These are phyloP conservation scores for Eumacrocentrus americanus DNA, from an alignment of 2,888 invertebrate species.

Conservation along the genomic window DNA sequence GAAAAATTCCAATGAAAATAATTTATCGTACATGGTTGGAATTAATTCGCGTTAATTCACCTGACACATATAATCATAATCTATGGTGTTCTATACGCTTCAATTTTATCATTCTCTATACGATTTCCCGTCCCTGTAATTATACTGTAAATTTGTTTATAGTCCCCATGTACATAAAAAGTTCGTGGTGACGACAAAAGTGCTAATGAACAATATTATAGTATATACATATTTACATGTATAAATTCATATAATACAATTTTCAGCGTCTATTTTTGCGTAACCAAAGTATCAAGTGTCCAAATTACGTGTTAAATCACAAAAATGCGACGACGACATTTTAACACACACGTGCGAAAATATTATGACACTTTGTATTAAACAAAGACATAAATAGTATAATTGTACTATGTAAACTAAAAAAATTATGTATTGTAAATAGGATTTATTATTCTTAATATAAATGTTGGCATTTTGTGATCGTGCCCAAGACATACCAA, in stretches of 20 bases:
- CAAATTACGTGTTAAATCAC: constrained; percentile 1
- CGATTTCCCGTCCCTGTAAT: constrained; percentile 40
- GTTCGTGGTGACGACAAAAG: constrained; percentile 25
- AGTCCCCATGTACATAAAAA: constrained; percentile 37
- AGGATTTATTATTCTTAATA: constrained; percentile 46
- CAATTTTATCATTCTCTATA: background rate
- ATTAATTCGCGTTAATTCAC: too few species aligned
- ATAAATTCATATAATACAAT: constrained; percentile 33
- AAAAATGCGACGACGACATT: constrained; percentile 8
- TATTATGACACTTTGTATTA: constrained; percentile 5
- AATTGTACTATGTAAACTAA: constrained; percentile 1
- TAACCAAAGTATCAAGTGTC: constrained; percentile 58
- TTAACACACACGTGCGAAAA: constrained; percentile 8
- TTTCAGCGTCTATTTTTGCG: constrained; percentile 57
- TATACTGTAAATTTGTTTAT: constrained; percentile 59
- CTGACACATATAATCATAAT: background rate
- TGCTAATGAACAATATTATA: constrained; percentile 13
- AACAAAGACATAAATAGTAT: background rate
- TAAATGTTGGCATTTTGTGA: constrained; percentile 37
- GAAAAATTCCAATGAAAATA: too few species aligned
- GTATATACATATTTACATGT: constrained; percentile 12
- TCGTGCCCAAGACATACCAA: constrained; percentile 35
- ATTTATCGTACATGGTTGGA: too few species aligned
- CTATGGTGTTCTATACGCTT: background rate
- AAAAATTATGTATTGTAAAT: constrained; percentile 47